A percentile compares a stretch with the other conserved stretches of the same genome.
phyloP scores from a whole-genome alignment of 2,888 invertebrate genomes.

The Oxyteleia sp. region DNA sequence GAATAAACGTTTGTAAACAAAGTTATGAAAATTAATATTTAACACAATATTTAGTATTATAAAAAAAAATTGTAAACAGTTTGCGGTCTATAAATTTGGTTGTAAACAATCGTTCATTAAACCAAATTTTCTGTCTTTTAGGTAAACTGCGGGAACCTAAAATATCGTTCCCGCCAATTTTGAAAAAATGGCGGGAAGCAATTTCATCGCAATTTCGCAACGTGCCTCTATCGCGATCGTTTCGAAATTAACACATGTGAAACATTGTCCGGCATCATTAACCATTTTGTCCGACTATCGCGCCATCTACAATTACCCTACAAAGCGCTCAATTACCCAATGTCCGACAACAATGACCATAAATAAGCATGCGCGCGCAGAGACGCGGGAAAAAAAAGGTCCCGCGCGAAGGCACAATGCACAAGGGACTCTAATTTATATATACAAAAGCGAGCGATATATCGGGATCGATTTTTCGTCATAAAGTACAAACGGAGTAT shows the following conservation, averaged over 20 bases:
- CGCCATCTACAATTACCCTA: slow-evolving; percentile 67
- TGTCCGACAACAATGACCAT: slow-evolving; percentile 60
- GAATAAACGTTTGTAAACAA: too few species aligned
- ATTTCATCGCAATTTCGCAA: slow-evolving; percentile 50
- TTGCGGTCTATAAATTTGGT: too few species aligned
- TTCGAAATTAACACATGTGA: slow-evolving; percentile 64
- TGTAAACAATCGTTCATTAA: too few species aligned
- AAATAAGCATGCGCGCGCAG: slow-evolving; percentile 49
- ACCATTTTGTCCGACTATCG: slow-evolving; percentile 61
- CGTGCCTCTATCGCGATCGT: slow-evolving; percentile 41
- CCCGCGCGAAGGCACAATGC: slow-evolving; percentile 18
- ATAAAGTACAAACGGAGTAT: slow-evolving; percentile 53
- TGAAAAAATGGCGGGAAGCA: slow-evolving; percentile 19
- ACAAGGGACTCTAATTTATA: slow-evolving; percentile 29
- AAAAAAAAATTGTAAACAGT: too few species aligned
- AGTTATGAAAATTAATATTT: too few species aligned
- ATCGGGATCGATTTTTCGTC: slow-evolving; percentile 62
- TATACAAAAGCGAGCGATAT: slow-evolving; percentile 10
- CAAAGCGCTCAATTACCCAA: slow-evolving; percentile 69
- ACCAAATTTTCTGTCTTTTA: too few species aligned
- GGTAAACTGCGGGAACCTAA: too few species aligned
- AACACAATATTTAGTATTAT: too few species aligned
- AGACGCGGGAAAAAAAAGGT: slow-evolving; percentile 14
- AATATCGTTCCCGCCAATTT: too few species aligned
- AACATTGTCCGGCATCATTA: slow-evolving; percentile 49